phyloP scores from a whole-genome alignment of 1,140 invertebrate species.

The Heliconius nattereri region DNA sequence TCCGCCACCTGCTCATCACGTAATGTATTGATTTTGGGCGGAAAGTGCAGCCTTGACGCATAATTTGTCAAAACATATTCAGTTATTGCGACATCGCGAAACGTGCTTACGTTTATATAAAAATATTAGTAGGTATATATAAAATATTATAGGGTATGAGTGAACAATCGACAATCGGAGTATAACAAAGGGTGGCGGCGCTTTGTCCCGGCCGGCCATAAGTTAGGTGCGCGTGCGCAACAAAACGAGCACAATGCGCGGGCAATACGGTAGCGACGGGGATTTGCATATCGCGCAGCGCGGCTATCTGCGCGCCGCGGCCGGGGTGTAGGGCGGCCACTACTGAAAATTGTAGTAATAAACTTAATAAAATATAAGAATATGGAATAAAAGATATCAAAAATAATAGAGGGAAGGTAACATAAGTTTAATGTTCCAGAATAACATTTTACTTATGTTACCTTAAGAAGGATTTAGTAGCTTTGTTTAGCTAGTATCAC shows the following conservation, averaged over 20 bases:
- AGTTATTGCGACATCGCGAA: too few relatives aligned
- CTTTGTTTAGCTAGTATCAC: too few relatives aligned
- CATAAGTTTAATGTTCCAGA: too few relatives aligned
- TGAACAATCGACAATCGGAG: slow-evolving; percentile 57
- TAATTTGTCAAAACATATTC: too few relatives aligned
- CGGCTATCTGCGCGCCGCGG: background rate
- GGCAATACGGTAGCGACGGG: slow-evolving; percentile 61
- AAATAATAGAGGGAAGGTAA: too few relatives aligned
- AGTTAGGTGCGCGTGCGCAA: slow-evolving; percentile 47
- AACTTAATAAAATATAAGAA: background rate
- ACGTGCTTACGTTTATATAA: too few relatives aligned
- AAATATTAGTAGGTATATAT: background rate
- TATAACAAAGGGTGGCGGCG: slow-evolving; percentile 43
- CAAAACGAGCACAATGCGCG: slow-evolving; percentile 62
- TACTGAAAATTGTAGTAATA: background rate
- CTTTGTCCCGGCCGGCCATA: slow-evolving; percentile 54
- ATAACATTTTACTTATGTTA: too few relatives aligned
- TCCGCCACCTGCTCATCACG: too few relatives aligned
- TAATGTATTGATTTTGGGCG: too few relatives aligned
- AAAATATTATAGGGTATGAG: slow-evolving; percentile 50
- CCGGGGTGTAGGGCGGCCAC: background rate
- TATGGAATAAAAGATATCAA: too few relatives aligned
- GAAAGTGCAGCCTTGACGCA: too few relatives aligned
- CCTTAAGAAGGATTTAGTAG: too few relatives aligned
- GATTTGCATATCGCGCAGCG: slow-evolving; percentile 72